Base-by-base conservation (phyloP, 2,113 vertebrate species). In the Ophthalmolycus amberensis region DNA sequence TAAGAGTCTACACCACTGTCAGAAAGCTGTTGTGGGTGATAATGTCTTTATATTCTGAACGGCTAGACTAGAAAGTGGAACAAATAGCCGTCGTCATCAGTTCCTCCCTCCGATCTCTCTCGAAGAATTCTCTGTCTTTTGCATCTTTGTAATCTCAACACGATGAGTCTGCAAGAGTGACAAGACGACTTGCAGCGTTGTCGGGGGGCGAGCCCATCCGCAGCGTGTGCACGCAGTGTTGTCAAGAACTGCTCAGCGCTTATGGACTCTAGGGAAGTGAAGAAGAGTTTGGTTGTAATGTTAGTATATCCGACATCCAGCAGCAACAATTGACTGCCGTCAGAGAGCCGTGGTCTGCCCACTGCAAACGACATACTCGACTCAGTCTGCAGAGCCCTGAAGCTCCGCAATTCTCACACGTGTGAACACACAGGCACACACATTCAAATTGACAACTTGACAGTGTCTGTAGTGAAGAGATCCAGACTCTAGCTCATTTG, bases 1-100 rank as follows among this genome's bases (percentile, higher is more conserved):
- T 20, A 91, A 88, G 42, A 85, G 8, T 16, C 44, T 27, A 32
- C 16, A 37, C 44, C 15, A 48, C 44, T 46, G 12, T 48, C 46
- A 18, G 46, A 16, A 4, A 40, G 38, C 48, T 20, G 9, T 12
- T 5, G 54, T 4, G 54, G 54, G 10, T 58, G 25, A 12, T 25
- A 3, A 10, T 59, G 25, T 29, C 25, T 60, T n/a, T 32, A 16
- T 74, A 1, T 75, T 63, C 8, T 34, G 7, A 64, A 27, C 38
- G 60, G 2, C 29, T 14, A n/a, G 11, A 63, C 12, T 48, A 18
- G 18, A 38, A 38, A 15, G 16, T 2, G 18, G 37, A 37, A 27
- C 25, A 1, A 27, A 75, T 27, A 63, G 20, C 20, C 27, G 60
- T 32, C 5, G 1, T n/a, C 37, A 44, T 58, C 50, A 25, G 27